Evolutionary conservation across 1,140 invertebrate genomes (phyloP).

Genomic region (Neotoxoptera formosana): DNA sequence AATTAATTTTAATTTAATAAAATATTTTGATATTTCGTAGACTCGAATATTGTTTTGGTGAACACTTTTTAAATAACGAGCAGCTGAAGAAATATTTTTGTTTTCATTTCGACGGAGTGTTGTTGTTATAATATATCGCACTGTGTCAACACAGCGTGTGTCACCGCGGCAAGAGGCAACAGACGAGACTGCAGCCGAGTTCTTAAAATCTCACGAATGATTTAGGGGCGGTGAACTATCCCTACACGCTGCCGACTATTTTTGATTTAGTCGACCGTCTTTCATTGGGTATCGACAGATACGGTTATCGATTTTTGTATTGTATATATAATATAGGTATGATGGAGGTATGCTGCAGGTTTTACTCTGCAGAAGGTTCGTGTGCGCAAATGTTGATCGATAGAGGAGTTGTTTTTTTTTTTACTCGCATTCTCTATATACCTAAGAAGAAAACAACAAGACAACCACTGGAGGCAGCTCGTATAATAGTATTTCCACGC

Average conservation of each 20-base stretch:
- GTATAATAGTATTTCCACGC: background rate
- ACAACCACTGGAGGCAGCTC: background rate
- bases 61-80: background rate
- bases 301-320: background rate
- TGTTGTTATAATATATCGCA: background rate
- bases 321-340: background rate
- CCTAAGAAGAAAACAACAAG: background rate
- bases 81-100: constrained; percentile 7
- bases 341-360: background rate
- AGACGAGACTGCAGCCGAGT: background rate
- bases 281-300: background rate
- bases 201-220: background rate
- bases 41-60: background rate
- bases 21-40: background rate
- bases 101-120: background rate
- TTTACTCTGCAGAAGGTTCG: background rate
- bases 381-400: background rate
- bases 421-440: background rate
- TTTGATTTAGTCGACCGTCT: background rate
- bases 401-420: background rate
- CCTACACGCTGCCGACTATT: background rate
- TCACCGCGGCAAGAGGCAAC: background rate
- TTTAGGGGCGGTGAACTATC: background rate
- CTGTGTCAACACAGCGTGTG: background rate
- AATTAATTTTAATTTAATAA: background rate